Base-by-base conservation (phyloP, 23 tunicate species). In the Diplosoma virens region DNA sequence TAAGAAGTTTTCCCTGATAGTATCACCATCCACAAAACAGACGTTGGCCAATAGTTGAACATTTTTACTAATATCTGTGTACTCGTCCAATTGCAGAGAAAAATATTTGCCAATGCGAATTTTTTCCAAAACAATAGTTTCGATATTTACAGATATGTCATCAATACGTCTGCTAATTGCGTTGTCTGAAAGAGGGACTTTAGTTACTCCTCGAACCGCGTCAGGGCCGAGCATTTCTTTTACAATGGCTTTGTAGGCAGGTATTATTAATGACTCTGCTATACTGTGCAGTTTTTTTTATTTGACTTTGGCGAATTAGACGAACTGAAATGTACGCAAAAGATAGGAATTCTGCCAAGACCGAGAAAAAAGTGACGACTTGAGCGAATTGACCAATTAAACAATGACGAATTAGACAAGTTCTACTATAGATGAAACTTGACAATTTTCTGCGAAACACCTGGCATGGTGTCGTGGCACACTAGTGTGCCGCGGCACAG, bases 211-310 rank as follows among this genome's bases (percentile, higher is more conserved):
- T 69, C 36, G 34, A 69, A 36, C 76, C 32, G 76, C 76, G 3
- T 34, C 76, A 36, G 76, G 76, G 22, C 76, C 56, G 32, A 69
- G 76, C 76, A 69, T 69, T 56, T 69, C 76, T 33, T 34, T 69
- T 37, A 69, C 76, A 69, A 69, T 69, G 23, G 32, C 36, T 34
- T 69, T 69, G 26, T 56, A 69, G 32, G 76, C 76, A 3, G 76
- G 36, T 33, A 69, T 17, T 69, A 69, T 69, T 69, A 69, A 18
- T 69, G 34, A n/a, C 76, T 69, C 76, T 69, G 76, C 76, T n/a
- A 32, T 56, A 69, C 56, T 69, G 32, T 69, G 76, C 22, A 56
- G 56, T 23, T 69, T 33, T 32, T 69, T 69, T 37, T 55, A 69
- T 34, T 69, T 69, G 22, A 56, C 76, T n/a, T n/a, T n/a, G n/a